Conservation (phyloP, 2,797 vertebrate species). For the Gouania willdenowi region DNA sequence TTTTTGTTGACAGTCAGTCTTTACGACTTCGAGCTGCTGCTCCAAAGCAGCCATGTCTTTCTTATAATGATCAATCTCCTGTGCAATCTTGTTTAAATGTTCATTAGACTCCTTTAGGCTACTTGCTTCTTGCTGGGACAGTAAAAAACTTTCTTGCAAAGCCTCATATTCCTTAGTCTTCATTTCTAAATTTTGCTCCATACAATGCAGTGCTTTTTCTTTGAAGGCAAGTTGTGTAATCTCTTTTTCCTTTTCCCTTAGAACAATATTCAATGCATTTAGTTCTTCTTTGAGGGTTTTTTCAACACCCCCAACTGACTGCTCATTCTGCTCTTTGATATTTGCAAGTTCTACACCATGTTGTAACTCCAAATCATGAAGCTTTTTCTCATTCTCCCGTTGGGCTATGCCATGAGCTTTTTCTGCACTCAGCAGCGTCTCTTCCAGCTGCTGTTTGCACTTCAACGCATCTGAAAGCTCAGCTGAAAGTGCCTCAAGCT, state of each 20-base stretch:
- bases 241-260: conserved; percentile 81
- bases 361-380: conserved; percentile 74
- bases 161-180: conserved; percentile 75
- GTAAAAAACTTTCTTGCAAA: conserved; percentile 66
- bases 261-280: conserved; percentile 74
- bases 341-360: conserved; percentile 74
- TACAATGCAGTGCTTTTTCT: conserved; percentile 68
- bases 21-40: conserved; percentile 70
- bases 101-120: conserved; percentile 61
- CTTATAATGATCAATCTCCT: conserved; percentile 70
- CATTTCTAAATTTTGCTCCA: conserved; percentile 56
- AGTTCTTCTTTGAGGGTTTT: conserved; percentile 83
- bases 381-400: conserved; percentile 70
- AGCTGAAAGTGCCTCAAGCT: conserved; percentile 82
- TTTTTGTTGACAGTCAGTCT: conserved; percentile 69
- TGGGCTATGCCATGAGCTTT: conserved; percentile 54
- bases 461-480: conserved; percentile 82
- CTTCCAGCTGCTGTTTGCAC: conserved; percentile 75
- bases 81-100: conserved; percentile 56
- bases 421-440: conserved; percentile 69
- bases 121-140: conserved; percentile 70
- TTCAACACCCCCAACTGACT: conserved; percentile 74
- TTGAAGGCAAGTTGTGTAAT: conserved; percentile 66
- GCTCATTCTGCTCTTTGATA: conserved; percentile 76
- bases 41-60: conserved; percentile 69